Evolutionary conservation across 1,140 invertebrate species (phyloP).

Genomic region (Ceratitis capitata): DNA sequence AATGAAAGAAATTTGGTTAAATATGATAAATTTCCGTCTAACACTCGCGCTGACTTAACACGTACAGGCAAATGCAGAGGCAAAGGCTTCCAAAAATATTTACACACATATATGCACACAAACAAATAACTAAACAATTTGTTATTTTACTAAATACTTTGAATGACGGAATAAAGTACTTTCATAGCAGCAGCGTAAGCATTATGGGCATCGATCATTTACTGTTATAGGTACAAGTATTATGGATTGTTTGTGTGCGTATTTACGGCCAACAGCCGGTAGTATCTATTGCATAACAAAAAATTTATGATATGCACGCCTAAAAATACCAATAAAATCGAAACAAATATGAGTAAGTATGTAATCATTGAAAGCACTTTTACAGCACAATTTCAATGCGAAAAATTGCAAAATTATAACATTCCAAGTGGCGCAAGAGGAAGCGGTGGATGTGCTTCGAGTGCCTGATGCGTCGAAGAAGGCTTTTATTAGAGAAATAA

Average conservation of each 20-base stretch:
- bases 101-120: neutral
- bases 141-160: neutral
- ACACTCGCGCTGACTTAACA: neutral
- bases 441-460: neutral
- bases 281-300: neutral
- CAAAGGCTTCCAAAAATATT: neutral
- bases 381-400: slow-evolving; percentile 24
- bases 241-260: neutral
- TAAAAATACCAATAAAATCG: slow-evolving; percentile 4
- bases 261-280: neutral
- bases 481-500: too few species aligned
- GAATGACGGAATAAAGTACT: neutral
- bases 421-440: neutral
- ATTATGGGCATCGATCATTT: neutral
- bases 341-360: neutral
- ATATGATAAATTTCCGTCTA: too few species aligned
- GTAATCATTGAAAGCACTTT: slow-evolving; percentile 19
- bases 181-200: neutral
- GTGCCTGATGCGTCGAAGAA: too few species aligned
- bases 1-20: neutral
- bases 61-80: too few species aligned
- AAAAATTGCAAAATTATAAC: slow-evolving; percentile 17
- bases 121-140: neutral
- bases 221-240: neutral
- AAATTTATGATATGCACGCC: neutral